Evolutionary conservation across 2,113 vertebrate species (phyloP), one percentile per base, ranked within the genome.

Genomic region (Etia nguti): DNA sequence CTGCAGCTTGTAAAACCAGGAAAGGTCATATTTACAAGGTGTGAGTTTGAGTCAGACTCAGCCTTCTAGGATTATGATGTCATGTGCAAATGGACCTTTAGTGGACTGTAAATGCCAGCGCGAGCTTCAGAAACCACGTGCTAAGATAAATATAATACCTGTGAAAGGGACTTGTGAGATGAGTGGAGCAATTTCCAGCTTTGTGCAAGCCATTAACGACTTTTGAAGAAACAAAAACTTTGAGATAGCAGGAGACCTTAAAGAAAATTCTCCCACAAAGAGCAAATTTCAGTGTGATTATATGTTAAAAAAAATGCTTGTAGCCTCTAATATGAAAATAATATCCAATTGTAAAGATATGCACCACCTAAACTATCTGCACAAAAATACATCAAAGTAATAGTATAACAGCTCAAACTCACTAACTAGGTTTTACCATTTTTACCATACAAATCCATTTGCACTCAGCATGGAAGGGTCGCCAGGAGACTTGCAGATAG

Each of bases 391-490:
- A 75, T 75, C 43, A 31, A 75, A 75, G 70, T 50, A 77, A 77
- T n/a, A 77, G 34, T 77, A 13, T 52, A 77, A 77, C 4, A 34
- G 46, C 10, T 31, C 80, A 82, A 81, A 89, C 80, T 87, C 10
- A 13, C 80, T 77, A 81, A 89, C 79, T 87, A 50, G 80, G 85
- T 86, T 92, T 81, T 38, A 22, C 8, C 20, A n/a, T 81, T 86
- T 83, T 86, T 80, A 86, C 73, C 9, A 80, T 22, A 80, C 43
- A 86, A 89, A 89, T 90, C 34, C 54, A 85, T 89, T 91, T 91
- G 79, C 73, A 77, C 84, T 38, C 13, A 3, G 12, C 43, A 80
- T 80, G 56, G 60, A 59, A 68, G 62, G 83, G 26, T 68, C 9
- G 50, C 81, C 87, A 79, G 84, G 22, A 81, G 81, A 86, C 54